phyloP scores from a whole-genome alignment of 2,113 vertebrate species.

The Platycercus adscitus region DNA sequence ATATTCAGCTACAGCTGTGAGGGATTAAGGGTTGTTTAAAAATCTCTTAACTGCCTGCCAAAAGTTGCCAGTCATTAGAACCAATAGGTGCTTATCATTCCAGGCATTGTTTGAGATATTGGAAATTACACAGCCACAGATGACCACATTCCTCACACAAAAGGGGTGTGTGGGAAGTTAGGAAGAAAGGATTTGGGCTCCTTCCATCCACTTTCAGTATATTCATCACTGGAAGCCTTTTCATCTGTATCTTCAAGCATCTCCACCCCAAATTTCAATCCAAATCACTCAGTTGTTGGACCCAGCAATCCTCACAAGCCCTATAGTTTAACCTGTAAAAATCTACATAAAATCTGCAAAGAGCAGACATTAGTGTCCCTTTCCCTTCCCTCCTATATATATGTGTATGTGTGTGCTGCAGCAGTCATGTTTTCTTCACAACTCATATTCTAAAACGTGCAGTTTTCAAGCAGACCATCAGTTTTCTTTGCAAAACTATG shows the following conservation, averaged over 20 bases:
- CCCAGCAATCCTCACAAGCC: not conserved
- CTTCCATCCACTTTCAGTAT: not conserved
- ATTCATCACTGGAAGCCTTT: not conserved
- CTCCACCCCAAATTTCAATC: not conserved
- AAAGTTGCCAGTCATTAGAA: constrained; percentile 24
- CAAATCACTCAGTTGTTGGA: not conserved
- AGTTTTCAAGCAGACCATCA: not conserved
- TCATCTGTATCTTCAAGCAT: not conserved
- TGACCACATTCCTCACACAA: not conserved
- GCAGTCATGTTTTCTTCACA: not conserved
- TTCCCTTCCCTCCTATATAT: not conserved
- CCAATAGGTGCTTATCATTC: constrained; percentile 38
- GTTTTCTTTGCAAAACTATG: not conserved
- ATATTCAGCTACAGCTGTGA: constrained; percentile 39
- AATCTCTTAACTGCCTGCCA: constrained; percentile 51
- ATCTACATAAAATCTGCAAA: not conserved
- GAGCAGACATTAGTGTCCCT: not conserved
- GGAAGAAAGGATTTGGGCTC: not conserved
- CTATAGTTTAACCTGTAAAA: not conserved
- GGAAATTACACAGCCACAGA: constrained; percentile 2
- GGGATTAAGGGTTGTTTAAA: constrained; percentile 52
- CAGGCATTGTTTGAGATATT: not conserved
- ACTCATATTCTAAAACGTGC: not conserved
- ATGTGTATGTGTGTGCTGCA: not conserved
- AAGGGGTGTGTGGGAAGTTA: not conserved